Evolutionary conservation across 2,113 vertebrate species (phyloP), one percentile per base, ranked within the genome.

Genomic region (Motacilla tschutschensis): DNA sequence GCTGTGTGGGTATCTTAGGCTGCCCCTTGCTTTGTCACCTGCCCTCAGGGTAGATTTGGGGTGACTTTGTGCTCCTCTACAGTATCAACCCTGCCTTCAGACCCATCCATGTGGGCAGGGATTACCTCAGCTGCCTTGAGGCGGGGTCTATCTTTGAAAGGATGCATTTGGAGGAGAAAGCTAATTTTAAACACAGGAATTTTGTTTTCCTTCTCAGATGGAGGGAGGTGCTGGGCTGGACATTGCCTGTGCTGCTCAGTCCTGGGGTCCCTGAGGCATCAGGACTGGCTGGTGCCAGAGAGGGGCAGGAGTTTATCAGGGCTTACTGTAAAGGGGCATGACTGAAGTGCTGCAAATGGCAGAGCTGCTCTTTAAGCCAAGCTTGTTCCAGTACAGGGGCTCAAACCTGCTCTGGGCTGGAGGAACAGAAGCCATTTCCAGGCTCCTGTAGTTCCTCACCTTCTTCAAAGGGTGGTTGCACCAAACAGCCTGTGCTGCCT

Each of bases 391-490:
- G 66, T 48, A 17, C 18, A 0, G 5, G 47, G n/a, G 26, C 44
- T 80, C 55, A 46, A 21, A 24, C 29, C 33, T 3, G 0, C 35
- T 14, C 25, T 26, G 53, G 47, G 17, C 55, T 48, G 73, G 29
- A 17, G 28, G 47, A 54, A 17, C 5, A n/a, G 38, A 58, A 36
- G 12, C 38, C 20, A 3, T 29, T 64, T 57, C 77, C 59, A 51
- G 41, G 60, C 36, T 59, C 36, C 25, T 28, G 65, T 2, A 29
- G 25, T 18, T 62, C 31, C 54, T 60, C 26, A 9, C 18, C 58
- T 29, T 24, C 69, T 26, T 33, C 40, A 18, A 26, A 35, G 33
- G 7, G 15, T 0, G 1, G 1, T 3, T 19, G 21, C 53, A 17
- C 50, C 67, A 14, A n/a, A 5, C 26, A 48, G 41, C 43, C 69